Percentiles rank a stretch among this genome's conserved stretches.
Evolutionary conservation across 2,888 invertebrate species (phyloP).

Genomic region (Phalangium opilio): DNA sequence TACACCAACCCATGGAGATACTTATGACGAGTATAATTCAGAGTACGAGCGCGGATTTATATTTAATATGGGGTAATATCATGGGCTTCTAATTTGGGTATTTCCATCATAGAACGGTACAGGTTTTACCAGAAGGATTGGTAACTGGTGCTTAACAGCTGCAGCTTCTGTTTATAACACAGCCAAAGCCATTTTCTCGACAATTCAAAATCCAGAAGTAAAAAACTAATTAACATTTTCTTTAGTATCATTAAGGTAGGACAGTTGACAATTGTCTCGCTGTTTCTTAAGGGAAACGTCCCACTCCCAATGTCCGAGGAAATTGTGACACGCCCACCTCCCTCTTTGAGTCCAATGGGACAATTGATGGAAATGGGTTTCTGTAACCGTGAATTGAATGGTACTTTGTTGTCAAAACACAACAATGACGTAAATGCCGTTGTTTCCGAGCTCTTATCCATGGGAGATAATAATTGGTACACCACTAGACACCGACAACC

Average conservation of each 20-base stretch:
- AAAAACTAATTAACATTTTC: too few relatives aligned
- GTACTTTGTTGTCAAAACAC: slow-evolving; percentile 14
- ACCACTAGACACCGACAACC: slow-evolving; percentile 8
- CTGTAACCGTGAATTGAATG: slow-evolving; percentile 15
- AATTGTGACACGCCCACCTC: not conserved
- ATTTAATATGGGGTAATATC: too few relatives aligned
- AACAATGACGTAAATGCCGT: slow-evolving; percentile 16
- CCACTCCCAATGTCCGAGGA: not conserved
- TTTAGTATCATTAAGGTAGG: too few relatives aligned
- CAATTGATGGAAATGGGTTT: slow-evolving; percentile 20
- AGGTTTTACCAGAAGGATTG: slow-evolving; percentile 21
- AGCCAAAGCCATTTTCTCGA: slow-evolving; percentile 14
- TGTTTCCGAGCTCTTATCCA: slow-evolving; percentile 15
- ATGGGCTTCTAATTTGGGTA: too few relatives aligned
- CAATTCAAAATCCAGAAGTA: too few relatives aligned
- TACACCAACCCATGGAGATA: too few relatives aligned
- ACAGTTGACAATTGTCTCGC: not conserved
- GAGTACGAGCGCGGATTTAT: too few relatives aligned
- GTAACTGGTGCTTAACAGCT: slow-evolving; percentile 18
- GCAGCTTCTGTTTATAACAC: slow-evolving; percentile 20
- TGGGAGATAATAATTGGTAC: slow-evolving; percentile 14
- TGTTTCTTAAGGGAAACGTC: too few relatives aligned
- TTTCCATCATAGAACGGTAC: slow-evolving; percentile 10
- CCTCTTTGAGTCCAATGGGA: slow-evolving; percentile 7
- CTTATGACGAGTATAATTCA: too few relatives aligned